Conservation (phyloP, 2,797 vertebrate genomes). For the Strix occidentalis region DNA sequence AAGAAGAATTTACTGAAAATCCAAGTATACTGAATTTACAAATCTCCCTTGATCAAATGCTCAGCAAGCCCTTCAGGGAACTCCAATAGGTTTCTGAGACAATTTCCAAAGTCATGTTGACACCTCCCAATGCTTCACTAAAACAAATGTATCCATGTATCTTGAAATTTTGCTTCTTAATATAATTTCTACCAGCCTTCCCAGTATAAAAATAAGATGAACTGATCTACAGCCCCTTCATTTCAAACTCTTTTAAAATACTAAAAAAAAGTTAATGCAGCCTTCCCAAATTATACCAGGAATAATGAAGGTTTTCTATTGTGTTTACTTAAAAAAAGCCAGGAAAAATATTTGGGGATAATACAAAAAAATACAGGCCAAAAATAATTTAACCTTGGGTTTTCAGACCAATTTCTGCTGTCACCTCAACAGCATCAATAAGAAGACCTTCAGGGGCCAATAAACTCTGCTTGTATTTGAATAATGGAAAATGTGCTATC, state of each 20-base stretch:
- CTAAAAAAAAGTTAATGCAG: background rate
- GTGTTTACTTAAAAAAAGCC: background rate
- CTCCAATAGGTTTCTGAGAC: background rate
- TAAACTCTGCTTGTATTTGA: background rate
- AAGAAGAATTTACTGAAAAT: background rate
- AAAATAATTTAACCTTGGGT: background rate
- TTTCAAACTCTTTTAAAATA: background rate
- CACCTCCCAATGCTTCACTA: background rate
- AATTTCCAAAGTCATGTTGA: background rate
- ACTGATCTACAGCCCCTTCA: background rate
- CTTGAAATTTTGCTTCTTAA: background rate
- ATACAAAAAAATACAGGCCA: background rate
- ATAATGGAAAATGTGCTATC: background rate
- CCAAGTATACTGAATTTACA: background rate
- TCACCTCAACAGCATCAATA: background rate
- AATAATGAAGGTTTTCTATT: background rate
- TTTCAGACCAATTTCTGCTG: background rate
- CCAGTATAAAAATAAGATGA: background rate
- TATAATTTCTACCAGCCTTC: background rate
- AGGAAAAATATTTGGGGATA: background rate
- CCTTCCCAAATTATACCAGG: background rate
- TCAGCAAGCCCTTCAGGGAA: background rate
- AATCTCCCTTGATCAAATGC: background rate
- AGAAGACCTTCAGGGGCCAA: background rate
- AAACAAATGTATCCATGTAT: background rate